Evolutionary conservation across 2,113 vertebrate genomes (phyloP), one percentile per base, ranked within the genome.

Genomic region (Hypocryptadius cinnamomeus): DNA sequence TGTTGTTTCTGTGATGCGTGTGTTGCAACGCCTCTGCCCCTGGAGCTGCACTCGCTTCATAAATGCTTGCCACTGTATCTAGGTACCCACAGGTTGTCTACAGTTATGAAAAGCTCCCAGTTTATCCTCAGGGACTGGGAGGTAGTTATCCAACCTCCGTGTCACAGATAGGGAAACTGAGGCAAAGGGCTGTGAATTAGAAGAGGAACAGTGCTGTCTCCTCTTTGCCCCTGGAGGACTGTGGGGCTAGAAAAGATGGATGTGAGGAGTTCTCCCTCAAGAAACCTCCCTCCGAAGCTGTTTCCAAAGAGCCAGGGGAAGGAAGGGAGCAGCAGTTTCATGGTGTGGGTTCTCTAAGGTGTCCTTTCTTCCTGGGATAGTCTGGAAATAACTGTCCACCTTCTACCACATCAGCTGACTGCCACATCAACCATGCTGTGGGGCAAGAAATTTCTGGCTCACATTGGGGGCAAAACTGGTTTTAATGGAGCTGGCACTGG

Each of bases 341-440:
- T 16, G 39, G 8, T 37, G 31, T 45, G 72, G 15, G 45, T 48
- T 79, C 54, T 61, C 20, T 28, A 42, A 37, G 2, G 7, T 12
- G 6, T n/a, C 48, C 19, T 51, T 93, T 79, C 23, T 18, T 82
- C 16, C 48, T 37, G 33, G 37, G n/a, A 39, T 25, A 39, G 44
- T 22, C 33, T 33, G 68, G 17, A 7, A 56, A 10, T 7, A 16
- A 8, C 23, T 88, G 44, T 5, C 17, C 37, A 47, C 45, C 21
- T 90, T 47, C 44, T 45, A 13, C 8, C 25, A 40, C 16, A 53
- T 53, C 50, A 51, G 17, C 50, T 30, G 35, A 42, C 74, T 56
- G 16, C 37, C 22, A 27, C 33, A 23, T 25, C 69, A 63, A 0
- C 37, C 6, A 0, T 15, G 1, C 9, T 11, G 19, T 20, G 39